A percentile compares a stretch with the other conserved stretches of the same genome.
These are phyloP conservation scores for Eueremaeus valkanovi DNA, from an alignment of 2,888 invertebrate species.

Conservation along the genomic window DNA sequence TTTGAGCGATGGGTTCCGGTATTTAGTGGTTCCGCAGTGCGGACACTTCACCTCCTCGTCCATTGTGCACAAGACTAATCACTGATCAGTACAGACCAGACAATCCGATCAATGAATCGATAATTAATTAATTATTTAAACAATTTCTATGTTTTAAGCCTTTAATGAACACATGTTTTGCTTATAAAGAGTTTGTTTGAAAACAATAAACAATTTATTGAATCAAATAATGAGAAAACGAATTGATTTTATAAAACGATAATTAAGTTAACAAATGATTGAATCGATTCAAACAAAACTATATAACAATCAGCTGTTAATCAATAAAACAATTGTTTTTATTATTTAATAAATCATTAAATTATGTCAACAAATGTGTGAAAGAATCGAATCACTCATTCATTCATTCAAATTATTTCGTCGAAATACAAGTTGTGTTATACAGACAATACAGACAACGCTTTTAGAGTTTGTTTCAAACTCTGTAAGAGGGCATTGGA, in stretches of 20 bases:
- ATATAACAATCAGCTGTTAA: background rate
- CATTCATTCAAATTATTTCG: too few relatives aligned
- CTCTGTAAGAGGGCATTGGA: too few relatives aligned
- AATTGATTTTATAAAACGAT: background rate
- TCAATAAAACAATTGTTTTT: background rate
- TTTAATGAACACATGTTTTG: background rate
- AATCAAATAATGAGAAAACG: background rate
- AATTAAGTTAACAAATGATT: background rate
- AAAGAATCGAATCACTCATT: background rate
- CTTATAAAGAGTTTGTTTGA: background rate
- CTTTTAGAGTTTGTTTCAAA: too few relatives aligned
- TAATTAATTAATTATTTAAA: background rate
- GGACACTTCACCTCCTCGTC: slow-evolving; percentile 82
- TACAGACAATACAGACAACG: too few relatives aligned
- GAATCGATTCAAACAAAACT: background rate
- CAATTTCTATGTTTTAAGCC: background rate
- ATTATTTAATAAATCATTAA: background rate
- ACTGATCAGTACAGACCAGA: too few relatives aligned
- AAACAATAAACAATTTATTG: background rate
- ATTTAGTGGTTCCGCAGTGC: slow-evolving; percentile 92
- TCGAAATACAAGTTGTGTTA: too few relatives aligned
- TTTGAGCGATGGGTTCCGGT: slow-evolving; percentile 90
- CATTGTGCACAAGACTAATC: too few relatives aligned
- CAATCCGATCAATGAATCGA: too few relatives aligned
- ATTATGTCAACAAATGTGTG: background rate